phyloP scores from a whole-genome alignment of 2,888 invertebrate species.

The Caenorhabditis becei region DNA sequence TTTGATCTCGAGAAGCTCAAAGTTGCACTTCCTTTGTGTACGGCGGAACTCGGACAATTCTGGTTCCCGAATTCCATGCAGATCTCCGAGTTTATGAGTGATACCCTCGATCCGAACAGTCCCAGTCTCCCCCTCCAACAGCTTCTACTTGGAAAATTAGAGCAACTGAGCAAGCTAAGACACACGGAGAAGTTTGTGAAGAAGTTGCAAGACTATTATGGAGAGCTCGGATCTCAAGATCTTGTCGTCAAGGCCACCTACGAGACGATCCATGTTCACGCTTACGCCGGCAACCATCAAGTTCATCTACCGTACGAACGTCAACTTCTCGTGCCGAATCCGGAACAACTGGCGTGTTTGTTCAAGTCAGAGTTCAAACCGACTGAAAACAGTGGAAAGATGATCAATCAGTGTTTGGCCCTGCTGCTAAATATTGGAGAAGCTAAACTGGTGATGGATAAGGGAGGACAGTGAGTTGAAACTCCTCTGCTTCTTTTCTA shows the following conservation, averaged over 20 bases:
- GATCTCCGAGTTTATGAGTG: slow-evolving; percentile 46
- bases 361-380: slow-evolving; percentile 40
- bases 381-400: slow-evolving; percentile 29
- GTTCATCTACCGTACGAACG: slow-evolving; percentile 34
- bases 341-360: slow-evolving; percentile 7
- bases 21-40: too few species aligned
- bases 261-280: slow-evolving; percentile 44
- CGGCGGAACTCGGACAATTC: slow-evolving; percentile 34
- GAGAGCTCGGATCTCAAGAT: slow-evolving; percentile 1
- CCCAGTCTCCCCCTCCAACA: slow-evolving; percentile 47
- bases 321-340: not conserved
- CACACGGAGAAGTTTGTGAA: slow-evolving; percentile 14
- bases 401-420: slow-evolving; percentile 58
- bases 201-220: slow-evolving; percentile 13
- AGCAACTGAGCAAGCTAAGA: slow-evolving; percentile 53
- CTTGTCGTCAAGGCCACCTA: slow-evolving; percentile 17
- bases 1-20: slow-evolving; percentile 55
- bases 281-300: slow-evolving; percentile 18
- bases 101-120: slow-evolving; percentile 20
- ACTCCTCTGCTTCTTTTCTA: not conserved
- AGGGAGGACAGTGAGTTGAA: slow-evolving; percentile 47
- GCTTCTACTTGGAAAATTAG: slow-evolving; percentile 64
- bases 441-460: slow-evolving; percentile 37
- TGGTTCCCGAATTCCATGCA: slow-evolving; percentile 53
- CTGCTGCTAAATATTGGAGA: slow-evolving; percentile 45